A percentile compares a stretch with the other conserved stretches of the same genome.
phyloP scores from a whole-genome alignment of 2,888 invertebrate species.

The Blera fallax region DNA sequence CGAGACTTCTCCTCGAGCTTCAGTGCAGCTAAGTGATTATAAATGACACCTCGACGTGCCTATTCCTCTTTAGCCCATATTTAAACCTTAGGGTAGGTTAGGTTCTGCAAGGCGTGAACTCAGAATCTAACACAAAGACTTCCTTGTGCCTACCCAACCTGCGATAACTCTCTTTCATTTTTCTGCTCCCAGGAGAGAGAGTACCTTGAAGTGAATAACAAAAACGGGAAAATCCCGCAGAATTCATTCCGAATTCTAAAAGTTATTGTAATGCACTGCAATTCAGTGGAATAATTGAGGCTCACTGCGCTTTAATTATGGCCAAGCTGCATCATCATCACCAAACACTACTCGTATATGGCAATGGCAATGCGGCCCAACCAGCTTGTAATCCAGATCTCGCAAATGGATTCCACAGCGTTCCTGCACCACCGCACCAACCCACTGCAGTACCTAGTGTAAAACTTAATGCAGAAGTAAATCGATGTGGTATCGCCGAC shows the following conservation, averaged over 20 bases:
- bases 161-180: constrained; percentile 33
- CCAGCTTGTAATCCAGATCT: constrained; percentile 59
- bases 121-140: neutral
- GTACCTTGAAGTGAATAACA: neutral
- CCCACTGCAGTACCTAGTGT: constrained; percentile 11
- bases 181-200: neutral
- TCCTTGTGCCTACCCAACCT: constrained; percentile 4
- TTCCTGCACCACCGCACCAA: constrained; percentile 7
- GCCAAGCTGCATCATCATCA: constrained; percentile 54
- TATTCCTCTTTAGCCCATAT: neutral
- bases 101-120: neutral
- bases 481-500: constrained; percentile 66
- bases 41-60: neutral
- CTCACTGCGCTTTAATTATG: constrained; percentile 38
- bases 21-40: too few relatives aligned
- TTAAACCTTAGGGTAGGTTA: too few relatives aligned
- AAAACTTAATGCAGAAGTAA: constrained; percentile 58
- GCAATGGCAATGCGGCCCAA: neutral
- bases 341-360: neutral
- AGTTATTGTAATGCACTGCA: constrained; percentile 51
- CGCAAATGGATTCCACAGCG: constrained; percentile 43
- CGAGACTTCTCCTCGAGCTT: too few relatives aligned
- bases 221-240: constrained; percentile 9
- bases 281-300: constrained; percentile 56
- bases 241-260: constrained; percentile 51